These are phyloP conservation scores for Pyrrhosoma nymphula DNA, from an alignment of 2,888 invertebrate species.

Conservation along the genomic window DNA sequence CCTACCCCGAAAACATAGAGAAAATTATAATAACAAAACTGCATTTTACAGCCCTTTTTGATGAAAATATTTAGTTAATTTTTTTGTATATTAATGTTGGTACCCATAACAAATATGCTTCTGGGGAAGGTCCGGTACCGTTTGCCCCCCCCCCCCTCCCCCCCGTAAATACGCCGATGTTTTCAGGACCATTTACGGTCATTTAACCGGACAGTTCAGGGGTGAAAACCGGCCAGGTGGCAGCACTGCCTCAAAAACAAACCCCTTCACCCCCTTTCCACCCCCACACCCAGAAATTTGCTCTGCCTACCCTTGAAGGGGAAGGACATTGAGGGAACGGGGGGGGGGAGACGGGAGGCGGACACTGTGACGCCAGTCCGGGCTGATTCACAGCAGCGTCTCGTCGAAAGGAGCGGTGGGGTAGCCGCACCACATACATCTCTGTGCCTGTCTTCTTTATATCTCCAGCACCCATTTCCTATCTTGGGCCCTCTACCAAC, in stretches of 20 bases:
- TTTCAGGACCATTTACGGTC: too few species aligned
- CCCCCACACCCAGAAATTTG: background rate
- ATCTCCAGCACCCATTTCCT: background rate
- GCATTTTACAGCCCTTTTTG: too few species aligned
- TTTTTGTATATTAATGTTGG: too few species aligned
- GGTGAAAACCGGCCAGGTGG: background rate
- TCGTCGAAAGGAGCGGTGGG: background rate
- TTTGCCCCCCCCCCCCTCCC: too few species aligned
- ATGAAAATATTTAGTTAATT: too few species aligned
- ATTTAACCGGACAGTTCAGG: background rate
- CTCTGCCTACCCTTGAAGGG: background rate
- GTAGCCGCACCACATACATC: constrained; percentile 53
- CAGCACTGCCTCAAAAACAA: too few species aligned
- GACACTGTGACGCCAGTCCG: constrained; percentile 42
- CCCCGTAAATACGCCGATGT: too few species aligned
- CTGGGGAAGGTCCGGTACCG: too few species aligned
- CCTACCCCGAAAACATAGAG: too few species aligned
- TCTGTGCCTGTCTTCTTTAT: background rate
- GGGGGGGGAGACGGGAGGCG: background rate
- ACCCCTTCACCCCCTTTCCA: too few species aligned
- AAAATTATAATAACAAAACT: too few species aligned
- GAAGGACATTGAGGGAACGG: background rate
- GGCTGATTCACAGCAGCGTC: constrained; percentile 56
- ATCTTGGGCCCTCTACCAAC: background rate
- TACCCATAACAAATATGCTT: too few species aligned